phyloP scores from a whole-genome alignment of 2,113 vertebrate genomes.

The Cercopithecus mona region DNA sequence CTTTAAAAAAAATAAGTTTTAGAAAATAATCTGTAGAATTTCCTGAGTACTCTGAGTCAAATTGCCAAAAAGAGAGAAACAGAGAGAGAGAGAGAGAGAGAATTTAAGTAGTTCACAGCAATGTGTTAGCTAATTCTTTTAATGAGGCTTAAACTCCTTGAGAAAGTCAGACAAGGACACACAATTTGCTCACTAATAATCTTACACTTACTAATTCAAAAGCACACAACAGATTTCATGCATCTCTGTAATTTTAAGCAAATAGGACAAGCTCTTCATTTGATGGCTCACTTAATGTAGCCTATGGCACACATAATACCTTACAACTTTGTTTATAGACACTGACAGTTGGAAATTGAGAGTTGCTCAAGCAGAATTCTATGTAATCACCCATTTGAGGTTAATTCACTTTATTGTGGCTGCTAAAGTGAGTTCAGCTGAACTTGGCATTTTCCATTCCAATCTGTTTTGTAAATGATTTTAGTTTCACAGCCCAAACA shows the following conservation, averaged over 20 bases:
- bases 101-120: neutral
- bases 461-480: constrained; percentile 63
- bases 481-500: constrained; percentile 41
- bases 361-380: constrained; percentile 46
- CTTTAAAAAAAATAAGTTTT: neutral
- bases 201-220: neutral
- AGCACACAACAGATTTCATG: neutral
- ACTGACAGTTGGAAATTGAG: constrained; percentile 48
- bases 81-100: neutral
- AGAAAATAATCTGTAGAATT: neutral
- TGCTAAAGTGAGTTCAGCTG: constrained; percentile 43
- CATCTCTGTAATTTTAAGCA: neutral
- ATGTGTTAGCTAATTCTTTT: neutral
- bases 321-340: constrained; percentile 21
- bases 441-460: constrained; percentile 45
- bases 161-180: constrained; percentile 48
- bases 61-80: neutral
- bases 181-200: constrained; percentile 5
- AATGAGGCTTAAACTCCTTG: constrained; percentile 4
- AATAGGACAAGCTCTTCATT: neutral
- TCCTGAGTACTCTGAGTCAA: neutral
- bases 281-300: neutral
- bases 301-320: neutral
- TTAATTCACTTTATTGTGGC: constrained; percentile 62
- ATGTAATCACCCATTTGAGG: constrained; percentile 53